phyloP scores from a whole-genome alignment of 2,888 invertebrate species.

The Parnassius mnemosyne region DNA sequence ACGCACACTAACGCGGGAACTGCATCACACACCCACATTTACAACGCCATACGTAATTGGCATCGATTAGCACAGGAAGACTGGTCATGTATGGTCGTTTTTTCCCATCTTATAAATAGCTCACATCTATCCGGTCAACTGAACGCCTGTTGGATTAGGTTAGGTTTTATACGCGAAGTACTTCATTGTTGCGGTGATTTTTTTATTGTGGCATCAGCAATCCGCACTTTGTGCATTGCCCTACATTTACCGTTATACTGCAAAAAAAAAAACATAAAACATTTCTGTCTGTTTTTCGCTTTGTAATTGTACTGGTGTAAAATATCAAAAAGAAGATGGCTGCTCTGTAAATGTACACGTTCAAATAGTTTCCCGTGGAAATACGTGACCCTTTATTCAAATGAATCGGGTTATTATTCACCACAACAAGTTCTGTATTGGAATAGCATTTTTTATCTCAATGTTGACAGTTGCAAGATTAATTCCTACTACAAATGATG shows the following conservation, averaged over 20 bases:
- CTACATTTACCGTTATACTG: slow-evolving; percentile 9
- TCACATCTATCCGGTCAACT: slow-evolving; percentile 40
- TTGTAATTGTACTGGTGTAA: slow-evolving; percentile 1
- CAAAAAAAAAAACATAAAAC: neutral
- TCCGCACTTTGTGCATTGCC: neutral
- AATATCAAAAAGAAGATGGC: slow-evolving; percentile 1
- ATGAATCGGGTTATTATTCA: slow-evolving; percentile 5
- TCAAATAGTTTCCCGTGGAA: slow-evolving; percentile 16
- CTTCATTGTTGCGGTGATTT: slow-evolving; percentile 15
- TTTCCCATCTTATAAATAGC: slow-evolving; percentile 41
- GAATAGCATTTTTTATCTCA: slow-evolving; percentile 11
- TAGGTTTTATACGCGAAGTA: slow-evolving; percentile 33
- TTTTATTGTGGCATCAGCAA: neutral
- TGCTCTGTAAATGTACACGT: slow-evolving; percentile 8
- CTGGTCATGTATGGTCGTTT: slow-evolving; percentile 53
- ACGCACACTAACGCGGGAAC: slow-evolving; percentile 39
- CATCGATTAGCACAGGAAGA: slow-evolving; percentile 78
- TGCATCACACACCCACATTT: slow-evolving; percentile 26
- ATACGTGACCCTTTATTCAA: slow-evolving; percentile 14
- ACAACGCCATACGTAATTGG: slow-evolving; percentile 55
- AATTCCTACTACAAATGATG: slow-evolving; percentile 5
- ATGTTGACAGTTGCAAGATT: slow-evolving; percentile 9
- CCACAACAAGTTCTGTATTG: slow-evolving; percentile 9
- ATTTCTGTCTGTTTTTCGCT: slow-evolving; percentile 7
- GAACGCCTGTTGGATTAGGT: slow-evolving; percentile 43